phyloP scores from a whole-genome alignment of 2,888 invertebrate genomes.

The Coelinius sp. region DNA sequence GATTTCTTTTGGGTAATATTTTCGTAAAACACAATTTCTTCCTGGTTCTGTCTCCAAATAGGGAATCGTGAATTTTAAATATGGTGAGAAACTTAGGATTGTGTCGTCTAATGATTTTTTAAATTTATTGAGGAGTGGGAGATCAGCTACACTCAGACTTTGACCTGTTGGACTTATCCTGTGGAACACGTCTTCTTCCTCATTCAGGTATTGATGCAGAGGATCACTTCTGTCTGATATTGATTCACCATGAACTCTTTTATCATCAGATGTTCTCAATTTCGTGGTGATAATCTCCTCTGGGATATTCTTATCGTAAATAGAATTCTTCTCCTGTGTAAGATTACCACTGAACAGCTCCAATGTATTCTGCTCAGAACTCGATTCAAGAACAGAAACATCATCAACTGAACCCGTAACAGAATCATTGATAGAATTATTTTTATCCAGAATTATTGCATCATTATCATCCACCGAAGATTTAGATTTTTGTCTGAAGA shows the following conservation, averaged over 20 bases:
- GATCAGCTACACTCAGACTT: conserved; percentile 73
- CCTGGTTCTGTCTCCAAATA: conserved; percentile 90
- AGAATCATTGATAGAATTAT: conserved; percentile 3
- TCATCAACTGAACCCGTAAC: conserved; percentile 33
- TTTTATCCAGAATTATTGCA: neutral
- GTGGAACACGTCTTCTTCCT: conserved; percentile 67
- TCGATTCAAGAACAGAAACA: conserved; percentile 19
- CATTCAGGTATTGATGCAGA: conserved; percentile 74
- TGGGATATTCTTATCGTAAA: conserved; percentile 32
- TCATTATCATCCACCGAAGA: conserved; percentile 21
- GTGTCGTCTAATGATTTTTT: conserved; percentile 83
- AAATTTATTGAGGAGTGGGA: conserved; percentile 79
- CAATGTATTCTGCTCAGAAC: conserved; percentile 45
- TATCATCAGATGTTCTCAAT: conserved; percentile 60
- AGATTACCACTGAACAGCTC: conserved; percentile 47
- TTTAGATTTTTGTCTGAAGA: conserved; percentile 59
- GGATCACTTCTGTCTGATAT: conserved; percentile 90
- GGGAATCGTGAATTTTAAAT: conserved; percentile 86
- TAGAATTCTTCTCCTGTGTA: conserved; percentile 28
- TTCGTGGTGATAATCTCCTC: conserved; percentile 40
- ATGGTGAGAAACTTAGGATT: conserved; percentile 88
- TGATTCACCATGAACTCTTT: conserved; percentile 72
- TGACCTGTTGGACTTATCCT: conserved; percentile 64
- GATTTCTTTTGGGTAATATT: conserved; percentile 81
- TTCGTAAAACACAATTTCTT: conserved; percentile 80